Evolutionary conservation across 2,113 vertebrate genomes (phyloP), one percentile per base, ranked within the genome.

Genomic region (Zeus faber): DNA sequence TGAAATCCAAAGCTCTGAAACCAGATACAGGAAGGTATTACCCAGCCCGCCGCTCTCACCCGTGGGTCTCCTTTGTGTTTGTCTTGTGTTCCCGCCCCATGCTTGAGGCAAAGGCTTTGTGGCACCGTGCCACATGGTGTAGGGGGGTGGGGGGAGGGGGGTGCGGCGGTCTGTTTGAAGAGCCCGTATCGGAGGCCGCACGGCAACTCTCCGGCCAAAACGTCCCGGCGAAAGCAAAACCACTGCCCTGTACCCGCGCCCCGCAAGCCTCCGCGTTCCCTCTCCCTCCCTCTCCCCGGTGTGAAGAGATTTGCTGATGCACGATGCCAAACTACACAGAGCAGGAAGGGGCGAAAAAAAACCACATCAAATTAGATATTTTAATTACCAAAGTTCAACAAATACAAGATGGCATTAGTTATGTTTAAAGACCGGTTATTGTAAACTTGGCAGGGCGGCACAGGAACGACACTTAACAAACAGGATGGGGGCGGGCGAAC

Each of bases 21-120:
- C 64, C 58, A 16, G 72, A 85, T 80, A 77, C 77, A 73, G 80
- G 72, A 80, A 82, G 85, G 78, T 76, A 82, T 77, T 83, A 74
- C 76, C 79, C 74, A 58, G 68, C 52, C 67, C 29, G 75, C 67
- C 70, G 72, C 63, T 70, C 77, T 84, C 71, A 65, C 74, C 77
- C 65, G 63, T 63, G 73, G 78, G 72, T 83, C 79, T 81, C 72
- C 77, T 87, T 85, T 88, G 85, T 89, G 73, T 79, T 81, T 70
- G 75, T 60, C 67, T 67, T 33, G 68, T 37, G 77, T 77, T 58
- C 77, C 81, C 77, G 70, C 72, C 85, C 81, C 72, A 18, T 43
- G 78, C 80, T 81, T 13, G 61, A 84, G 76, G 83, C 74, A 3
- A 77, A 54, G 70, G 71, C 73, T 77, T 64, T 33, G 65, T 87